A percentile compares a stretch with the other conserved stretches of the same genome.
phyloP scores from a whole-genome alignment of 2,888 invertebrate species.

The Autographa gamma region DNA sequence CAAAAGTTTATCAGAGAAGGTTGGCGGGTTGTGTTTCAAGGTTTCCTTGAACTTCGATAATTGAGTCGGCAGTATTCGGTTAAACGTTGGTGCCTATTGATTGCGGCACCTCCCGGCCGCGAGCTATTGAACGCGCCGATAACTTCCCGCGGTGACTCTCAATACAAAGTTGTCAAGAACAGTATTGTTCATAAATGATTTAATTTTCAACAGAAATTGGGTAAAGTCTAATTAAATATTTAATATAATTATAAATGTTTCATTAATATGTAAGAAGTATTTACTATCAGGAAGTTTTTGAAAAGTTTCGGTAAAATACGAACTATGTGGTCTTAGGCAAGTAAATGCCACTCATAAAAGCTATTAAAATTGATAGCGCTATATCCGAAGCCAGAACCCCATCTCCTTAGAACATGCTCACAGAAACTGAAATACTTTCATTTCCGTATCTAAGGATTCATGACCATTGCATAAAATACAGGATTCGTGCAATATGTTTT shows the following conservation, averaged over 20 bases:
- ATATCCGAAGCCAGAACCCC: not conserved
- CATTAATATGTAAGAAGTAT: not conserved
- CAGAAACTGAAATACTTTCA: not conserved
- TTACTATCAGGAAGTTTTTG: not conserved
- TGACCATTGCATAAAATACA: not conserved
- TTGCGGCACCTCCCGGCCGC: conserved; percentile 12
- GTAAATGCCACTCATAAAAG: not conserved
- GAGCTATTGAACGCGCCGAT: not conserved
- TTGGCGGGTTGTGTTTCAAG: not conserved
- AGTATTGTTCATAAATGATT: conserved; percentile 3
- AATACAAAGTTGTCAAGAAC: conserved; percentile 11
- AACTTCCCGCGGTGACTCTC: not conserved
- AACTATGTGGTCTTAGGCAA: not conserved
- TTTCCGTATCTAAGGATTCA: not conserved
- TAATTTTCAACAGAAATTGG: not conserved
- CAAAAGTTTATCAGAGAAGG: not conserved
- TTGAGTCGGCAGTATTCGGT: conserved; percentile 12
- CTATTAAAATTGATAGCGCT: not conserved
- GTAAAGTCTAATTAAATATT: not conserved
- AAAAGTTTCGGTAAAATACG: not conserved
- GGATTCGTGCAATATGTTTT: too few relatives aligned
- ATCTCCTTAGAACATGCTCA: not conserved
- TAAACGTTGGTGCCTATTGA: conserved; percentile 10
- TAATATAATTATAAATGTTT: not conserved
- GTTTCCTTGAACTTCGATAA: not conserved